These are phyloP conservation scores for Agonopterix subpropinquella DNA, from an alignment of 2,888 invertebrate species.

Conservation along the genomic window DNA sequence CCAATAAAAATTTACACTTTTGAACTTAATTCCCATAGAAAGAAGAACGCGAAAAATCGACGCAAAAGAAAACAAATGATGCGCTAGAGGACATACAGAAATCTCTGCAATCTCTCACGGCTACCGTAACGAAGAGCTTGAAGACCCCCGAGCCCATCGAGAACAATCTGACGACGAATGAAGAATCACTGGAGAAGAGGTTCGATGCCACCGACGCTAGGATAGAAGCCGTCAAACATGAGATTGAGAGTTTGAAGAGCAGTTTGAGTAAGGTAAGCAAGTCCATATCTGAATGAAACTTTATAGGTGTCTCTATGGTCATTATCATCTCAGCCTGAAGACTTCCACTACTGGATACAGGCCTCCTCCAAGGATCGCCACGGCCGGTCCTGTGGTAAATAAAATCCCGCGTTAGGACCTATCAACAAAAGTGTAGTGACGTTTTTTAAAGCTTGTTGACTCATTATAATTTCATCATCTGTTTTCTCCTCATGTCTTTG, in stretches of 20 bases:
- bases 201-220: conserved; percentile 55
- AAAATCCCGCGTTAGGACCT: too few species aligned
- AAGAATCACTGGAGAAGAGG: conserved; percentile 36
- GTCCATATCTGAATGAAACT: background rate
- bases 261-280: conserved; percentile 43
- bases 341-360: too few species aligned
- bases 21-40: conserved; percentile 48
- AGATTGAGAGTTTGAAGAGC: conserved; percentile 48
- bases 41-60: conserved; percentile 79
- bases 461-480: too few species aligned
- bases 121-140: conserved; percentile 24
- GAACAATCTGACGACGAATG: conserved; percentile 41
- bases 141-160: conserved; percentile 32
- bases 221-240: conserved; percentile 49
- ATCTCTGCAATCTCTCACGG: conserved; percentile 39
- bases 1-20: too few species aligned
- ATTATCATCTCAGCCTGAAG: too few species aligned
- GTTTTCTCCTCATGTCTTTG: too few species aligned
- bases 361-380: too few species aligned
- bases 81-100: conserved; percentile 63
- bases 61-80: conserved; percentile 78
- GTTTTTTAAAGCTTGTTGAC: too few species aligned
- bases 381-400: too few species aligned
- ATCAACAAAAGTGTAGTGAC: too few species aligned
- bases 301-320: too few species aligned